Evolutionary conservation across 2,888 invertebrate species (phyloP), one percentile per base, ranked within the genome.

Genomic region (Alcis repandata): DNA sequence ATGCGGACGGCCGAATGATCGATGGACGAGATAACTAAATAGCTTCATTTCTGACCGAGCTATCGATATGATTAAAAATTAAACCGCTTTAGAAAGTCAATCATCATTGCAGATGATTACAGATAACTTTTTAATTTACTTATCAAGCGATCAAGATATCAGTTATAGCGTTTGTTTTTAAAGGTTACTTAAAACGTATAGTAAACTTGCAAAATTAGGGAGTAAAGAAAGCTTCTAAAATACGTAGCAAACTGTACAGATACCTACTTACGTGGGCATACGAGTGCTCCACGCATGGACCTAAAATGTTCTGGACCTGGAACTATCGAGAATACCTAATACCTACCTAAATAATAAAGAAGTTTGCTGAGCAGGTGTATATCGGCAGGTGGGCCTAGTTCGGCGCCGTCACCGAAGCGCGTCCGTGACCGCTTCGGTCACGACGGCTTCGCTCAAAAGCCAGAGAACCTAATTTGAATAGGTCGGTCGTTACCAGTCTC

Each of bases 81-180:
- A 83, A 86, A 86, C 82, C 81, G 84, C 84, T 83, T 78, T 91
- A 91, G 92, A 91, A 92, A 92, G 91, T 87, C 86, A 91, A 90
- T 91, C 90, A 89, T 85, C 75, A 80, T 80, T 74, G 68, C 65
- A 83, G 83, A 83, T 82, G 75, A 70, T 68, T 63, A 67, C 66
- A 71, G 83, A 82, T 80, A 78, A 77, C 38, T 73, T 74, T 76
- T 79, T 79, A 76, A 79, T 79, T 78, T 73, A 67, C 56, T 68
- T 68, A 66, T 59, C 19, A 60, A 60, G 56, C 40, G 13, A 48
- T 58, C 51, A 48, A 48, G 62, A 54, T 54, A 43, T 63, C 56
- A 56, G 59, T 19, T 40, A 45, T 32, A 13, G 19, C 27, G 17
- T 43, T 53, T 45, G 38, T 19, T 60, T 43, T 60, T 45, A 22